Base-by-base conservation (phyloP, 2,888 invertebrate genomes). In the Cheilosia vulpina region DNA sequence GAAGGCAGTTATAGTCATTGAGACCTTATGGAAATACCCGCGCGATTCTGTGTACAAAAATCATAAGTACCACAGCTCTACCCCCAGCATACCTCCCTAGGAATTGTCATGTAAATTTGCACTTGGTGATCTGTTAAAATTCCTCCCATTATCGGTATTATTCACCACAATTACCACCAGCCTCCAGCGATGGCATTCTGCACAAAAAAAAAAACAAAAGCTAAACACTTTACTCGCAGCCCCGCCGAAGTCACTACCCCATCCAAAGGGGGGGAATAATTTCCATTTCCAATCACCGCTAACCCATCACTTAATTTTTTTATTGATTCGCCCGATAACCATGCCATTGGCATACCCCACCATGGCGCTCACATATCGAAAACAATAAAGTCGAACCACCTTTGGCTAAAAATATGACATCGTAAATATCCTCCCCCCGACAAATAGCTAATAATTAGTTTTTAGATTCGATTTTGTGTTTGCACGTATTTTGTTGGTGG, bases 241-340 rank as follows among this genome's bases (percentile, higher is more conserved):
- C 43, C 31, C 52, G 34, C 34, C 41, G 3, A 60, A 60, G 24
- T 24, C 53, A 5, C 4, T 27, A n/a, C 21, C 11, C 57, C 38
- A 19, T 21, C 38, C n/a, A 19, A 53, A 24, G 21, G 31, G 38
- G n/a, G 0, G 34, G 31, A 38, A 24, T 27, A 4, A 57, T 41
- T 57, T 38, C 58, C 15, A 75, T 58, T 60, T 24, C 55, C 82
- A 84, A 84, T 84, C 73, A 84, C 15, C 58, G 68, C 65, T 69
- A 83, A 69, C 79, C 68, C 31, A 52, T 79, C 75, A 63, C 57
- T 65, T 84, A 43, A 72, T 68, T 60, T 57, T 69, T 65, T 69
- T 79, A 83, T 83, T 62, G 62, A 78, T 55, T 69, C 55, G 52
- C 38, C 43, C 72, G 55, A 63, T 72, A 77, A 47, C 21, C 45